These are phyloP conservation scores for Ifrita kowaldi DNA, from an alignment of 2,113 vertebrate species.

Conservation along the genomic window DNA sequence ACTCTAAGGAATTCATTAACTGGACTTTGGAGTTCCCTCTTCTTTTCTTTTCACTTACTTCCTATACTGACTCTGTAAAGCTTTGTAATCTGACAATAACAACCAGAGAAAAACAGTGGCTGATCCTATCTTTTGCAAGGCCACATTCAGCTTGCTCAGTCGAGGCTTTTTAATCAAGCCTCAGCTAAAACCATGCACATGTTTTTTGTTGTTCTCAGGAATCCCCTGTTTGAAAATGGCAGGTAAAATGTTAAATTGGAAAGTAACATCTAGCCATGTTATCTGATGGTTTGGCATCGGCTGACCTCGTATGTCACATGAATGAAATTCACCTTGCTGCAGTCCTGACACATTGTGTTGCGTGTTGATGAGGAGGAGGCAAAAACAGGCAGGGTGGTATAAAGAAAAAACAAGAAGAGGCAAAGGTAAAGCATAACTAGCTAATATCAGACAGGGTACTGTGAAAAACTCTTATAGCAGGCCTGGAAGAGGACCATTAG, in stretches of 20 bases:
- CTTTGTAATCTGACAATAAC: neutral
- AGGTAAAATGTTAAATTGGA: neutral
- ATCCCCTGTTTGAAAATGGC: neutral
- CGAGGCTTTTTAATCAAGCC: neutral
- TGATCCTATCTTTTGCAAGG: neutral
- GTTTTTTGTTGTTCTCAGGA: neutral
- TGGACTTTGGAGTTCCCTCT: neutral
- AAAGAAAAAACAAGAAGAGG: neutral
- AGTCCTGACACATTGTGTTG: neutral
- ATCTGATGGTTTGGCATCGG: neutral
- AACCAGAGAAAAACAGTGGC: neutral
- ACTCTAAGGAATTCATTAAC: constrained; percentile 27
- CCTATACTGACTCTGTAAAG: neutral
- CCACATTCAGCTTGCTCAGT: neutral
- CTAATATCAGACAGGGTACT: neutral
- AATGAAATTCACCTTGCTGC: neutral
- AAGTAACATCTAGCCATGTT: neutral
- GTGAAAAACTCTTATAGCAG: neutral
- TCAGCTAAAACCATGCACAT: neutral
- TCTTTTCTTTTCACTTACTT: neutral
- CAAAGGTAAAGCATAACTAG: neutral
- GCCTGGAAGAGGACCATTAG: neutral
- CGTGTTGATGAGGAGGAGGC: neutral
- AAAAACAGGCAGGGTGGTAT: neutral
- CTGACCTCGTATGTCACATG: neutral